A percentile compares a stretch with the other conserved stretches of the same genome.
Evolutionary conservation across 2,888 invertebrate species (phyloP).

Genomic region (Heteromyza rotundicornis): DNA sequence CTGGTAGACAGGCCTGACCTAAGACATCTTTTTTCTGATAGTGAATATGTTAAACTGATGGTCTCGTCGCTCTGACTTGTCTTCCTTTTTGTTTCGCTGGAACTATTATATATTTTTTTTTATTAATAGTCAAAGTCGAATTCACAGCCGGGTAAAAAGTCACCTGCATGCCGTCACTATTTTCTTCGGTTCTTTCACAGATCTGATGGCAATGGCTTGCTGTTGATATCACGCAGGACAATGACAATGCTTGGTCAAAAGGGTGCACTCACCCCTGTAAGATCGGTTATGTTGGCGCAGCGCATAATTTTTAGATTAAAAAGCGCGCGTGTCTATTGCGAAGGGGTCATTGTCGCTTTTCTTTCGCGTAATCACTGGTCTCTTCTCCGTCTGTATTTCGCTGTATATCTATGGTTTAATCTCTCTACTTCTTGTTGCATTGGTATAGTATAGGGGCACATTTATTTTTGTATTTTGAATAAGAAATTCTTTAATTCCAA

Average conservation of each 20-base stretch:
- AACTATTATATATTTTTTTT: conserved; percentile 59
- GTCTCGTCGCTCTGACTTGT: not conserved
- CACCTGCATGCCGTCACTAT: conserved; percentile 44
- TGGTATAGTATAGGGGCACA: not conserved
- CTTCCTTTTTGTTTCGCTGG: conserved; percentile 37
- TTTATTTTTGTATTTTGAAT: not conserved
- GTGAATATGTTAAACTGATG: conserved; percentile 37
- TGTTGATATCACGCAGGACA: not conserved
- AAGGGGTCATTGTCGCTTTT: conserved; percentile 1
- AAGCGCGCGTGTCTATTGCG: not conserved
- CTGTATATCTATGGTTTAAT: conserved; percentile 11
- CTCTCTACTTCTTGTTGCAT: conserved; percentile 21
- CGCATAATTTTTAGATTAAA: not conserved
- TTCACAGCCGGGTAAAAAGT: conserved; percentile 39
- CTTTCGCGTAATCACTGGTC: conserved; percentile 14
- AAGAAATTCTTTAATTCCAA: conserved; percentile 40
- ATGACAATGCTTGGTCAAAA: not conserved
- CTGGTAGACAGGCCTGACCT: conserved; percentile 50
- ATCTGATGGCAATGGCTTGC: not conserved
- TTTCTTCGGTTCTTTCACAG: not conserved
- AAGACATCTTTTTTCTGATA: conserved; percentile 57
- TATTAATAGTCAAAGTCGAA: conserved; percentile 57
- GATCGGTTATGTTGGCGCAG: not conserved
- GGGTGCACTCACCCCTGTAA: not conserved
- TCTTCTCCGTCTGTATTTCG: conserved; percentile 12